A percentile compares a stretch with the other conserved stretches of the same genome.
These are phyloP conservation scores for Accipiter cooperii DNA, from an alignment of 2,113 vertebrate genomes.

Conservation along the genomic window DNA sequence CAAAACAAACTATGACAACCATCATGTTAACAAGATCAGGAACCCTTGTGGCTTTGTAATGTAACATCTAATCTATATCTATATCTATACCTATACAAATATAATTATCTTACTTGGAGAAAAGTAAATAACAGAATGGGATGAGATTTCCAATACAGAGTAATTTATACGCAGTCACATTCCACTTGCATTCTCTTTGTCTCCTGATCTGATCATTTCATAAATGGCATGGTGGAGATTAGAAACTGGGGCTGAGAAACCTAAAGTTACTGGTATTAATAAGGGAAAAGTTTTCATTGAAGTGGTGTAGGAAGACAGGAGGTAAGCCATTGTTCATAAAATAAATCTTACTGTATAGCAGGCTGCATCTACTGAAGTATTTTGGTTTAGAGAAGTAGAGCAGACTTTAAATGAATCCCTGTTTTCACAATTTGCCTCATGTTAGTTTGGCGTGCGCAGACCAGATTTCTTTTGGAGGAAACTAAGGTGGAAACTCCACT, in stretches of 20 bases:
- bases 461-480: not conserved
- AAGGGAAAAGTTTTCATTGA: not conserved
- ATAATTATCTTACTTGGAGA: constrained; percentile 22
- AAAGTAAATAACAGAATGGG: constrained; percentile 24
- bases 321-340: not conserved
- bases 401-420: not conserved
- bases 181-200: not conserved
- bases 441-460: not conserved
- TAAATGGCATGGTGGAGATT: not conserved
- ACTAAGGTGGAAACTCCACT: not conserved
- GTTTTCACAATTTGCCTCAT: not conserved
- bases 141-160: not conserved
- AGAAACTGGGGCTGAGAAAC: not conserved
- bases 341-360: not conserved
- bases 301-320: not conserved
- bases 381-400: not conserved
- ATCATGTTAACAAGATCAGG: constrained; percentile 52
- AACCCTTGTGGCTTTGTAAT: constrained; percentile 40
- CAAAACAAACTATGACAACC: constrained; percentile 54
- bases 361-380: not conserved
- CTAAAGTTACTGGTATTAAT: not conserved
- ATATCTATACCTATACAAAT: constrained; percentile 34
- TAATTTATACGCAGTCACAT: not conserved
- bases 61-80: constrained; percentile 43
- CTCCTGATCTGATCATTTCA: not conserved